Base-by-base conservation (phyloP, 2,113 vertebrate species). In the Mustela lutreola region DNA sequence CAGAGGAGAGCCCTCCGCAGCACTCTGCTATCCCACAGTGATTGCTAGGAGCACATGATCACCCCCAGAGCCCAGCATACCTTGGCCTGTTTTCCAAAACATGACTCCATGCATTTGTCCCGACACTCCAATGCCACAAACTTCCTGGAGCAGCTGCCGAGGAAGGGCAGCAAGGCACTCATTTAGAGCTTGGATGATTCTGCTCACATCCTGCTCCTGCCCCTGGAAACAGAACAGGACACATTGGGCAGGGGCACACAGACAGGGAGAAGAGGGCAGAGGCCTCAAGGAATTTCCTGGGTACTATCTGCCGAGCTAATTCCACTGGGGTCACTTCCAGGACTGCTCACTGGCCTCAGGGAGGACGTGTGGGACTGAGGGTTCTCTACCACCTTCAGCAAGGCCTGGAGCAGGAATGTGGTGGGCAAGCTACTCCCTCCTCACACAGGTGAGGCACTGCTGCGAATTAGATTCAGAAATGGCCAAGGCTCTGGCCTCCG, bases 101-200 rank as follows among this genome's bases (percentile, higher is more conserved):
- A 99, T n/a, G 84, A 99, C 97, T 24, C 99, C 99, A 2, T 99
- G 99, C 99, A 99, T 99, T 98, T 99, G 99, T 93, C 99, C 99
- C 28, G 99, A 99, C 95, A 99, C 93, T 2, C 99, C 99, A 67
- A 99, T 98, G 93, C 98, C 98, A 82, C 89, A 36, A 48, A 99
- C 99, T n/a, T 62, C 98, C 91, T 96, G 98, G 63, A 99, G 99
- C 45, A 98, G 98, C 92, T 99, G 98, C 79, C 83, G 94, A 22
- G 99, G 99, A 22, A 99, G 98, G 62, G 98, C 98, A 56, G 93
- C 93, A 9, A 99, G 97, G 97, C 99, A 99, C 26, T 98, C 98
- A 45, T 99, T 99, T 92, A 99, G 4, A 0, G 99, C 98, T 67
- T 85, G 97, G 65, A 99, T 96, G 97, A 99, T 99, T 95, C 86